A percentile compares a stretch with the other conserved stretches of the same genome.
Evolutionary conservation across 2,888 invertebrate species (phyloP).

Genomic region (Cinara cedri): DNA sequence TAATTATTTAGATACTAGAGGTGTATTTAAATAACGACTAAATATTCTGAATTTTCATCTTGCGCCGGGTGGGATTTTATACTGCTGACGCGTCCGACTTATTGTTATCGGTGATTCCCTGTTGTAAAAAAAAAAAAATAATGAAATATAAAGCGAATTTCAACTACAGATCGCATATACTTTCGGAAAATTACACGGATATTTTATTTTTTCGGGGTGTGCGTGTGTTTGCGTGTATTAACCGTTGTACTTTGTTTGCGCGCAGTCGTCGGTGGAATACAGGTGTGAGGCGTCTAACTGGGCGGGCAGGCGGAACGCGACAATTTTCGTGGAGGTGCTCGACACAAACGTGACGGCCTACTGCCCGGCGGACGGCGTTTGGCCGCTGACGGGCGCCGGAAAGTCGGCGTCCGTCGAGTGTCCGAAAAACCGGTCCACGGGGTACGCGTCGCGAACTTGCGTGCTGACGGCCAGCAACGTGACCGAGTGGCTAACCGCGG

Average conservation of each 20-base stretch:
- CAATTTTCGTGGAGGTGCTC: conserved; percentile 71
- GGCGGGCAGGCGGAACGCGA: conserved; percentile 58
- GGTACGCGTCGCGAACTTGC: conserved; percentile 67
- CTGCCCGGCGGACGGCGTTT: conserved; percentile 65
- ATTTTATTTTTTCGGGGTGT: no score
- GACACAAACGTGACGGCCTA: conserved; percentile 68
- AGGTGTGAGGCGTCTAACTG: conserved; percentile 70
- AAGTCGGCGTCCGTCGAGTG: conserved; percentile 58
- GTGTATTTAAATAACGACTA: no score
- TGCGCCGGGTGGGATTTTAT: no score
- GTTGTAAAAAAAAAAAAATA: no score
- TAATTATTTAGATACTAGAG: no score
- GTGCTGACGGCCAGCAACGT: conserved; percentile 69
- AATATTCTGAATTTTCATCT: no score
- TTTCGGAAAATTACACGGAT: no score
- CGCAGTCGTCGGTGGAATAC: conserved; percentile 77
- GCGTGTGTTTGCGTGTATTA: no score
- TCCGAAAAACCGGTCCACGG: conserved; percentile 61
- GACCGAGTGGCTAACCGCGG: conserved; percentile 77
- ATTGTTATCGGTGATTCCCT: no score
- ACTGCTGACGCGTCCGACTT: no score
- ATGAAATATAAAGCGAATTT: no score
- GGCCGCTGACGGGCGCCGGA: conserved; percentile 56
- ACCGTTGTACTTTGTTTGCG: neutral
- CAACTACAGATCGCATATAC: no score